A percentile compares a stretch with the other conserved stretches of the same genome.
Evolutionary conservation across 2,797 vertebrate species (phyloP).

Genomic region (Diglossa cyanea): DNA sequence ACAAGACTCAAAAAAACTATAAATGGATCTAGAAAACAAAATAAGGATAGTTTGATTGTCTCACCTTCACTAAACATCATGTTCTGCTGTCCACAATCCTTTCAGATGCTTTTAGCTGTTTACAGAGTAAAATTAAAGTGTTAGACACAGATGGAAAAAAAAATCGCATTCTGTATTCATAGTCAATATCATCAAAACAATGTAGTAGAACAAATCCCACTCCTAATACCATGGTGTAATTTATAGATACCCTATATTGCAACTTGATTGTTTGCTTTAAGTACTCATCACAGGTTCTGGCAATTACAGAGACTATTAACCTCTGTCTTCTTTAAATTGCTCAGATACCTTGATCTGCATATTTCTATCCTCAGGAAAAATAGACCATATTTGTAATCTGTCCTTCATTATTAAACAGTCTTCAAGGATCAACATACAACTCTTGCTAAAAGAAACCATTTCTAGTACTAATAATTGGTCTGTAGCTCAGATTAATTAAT

Average conservation of each 20-base stretch:
- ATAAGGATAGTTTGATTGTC: not conserved
- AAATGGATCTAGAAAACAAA: slow-evolving; percentile 23
- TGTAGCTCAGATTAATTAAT: not conserved
- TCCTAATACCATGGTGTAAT: not conserved
- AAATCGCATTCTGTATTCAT: not conserved
- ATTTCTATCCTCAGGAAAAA: not conserved
- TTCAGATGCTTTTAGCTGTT: not conserved
- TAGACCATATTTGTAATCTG: not conserved
- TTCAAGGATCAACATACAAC: not conserved
- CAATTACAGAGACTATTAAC: slow-evolving; percentile 39
- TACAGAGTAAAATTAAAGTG: not conserved
- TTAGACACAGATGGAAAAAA: not conserved
- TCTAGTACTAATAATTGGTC: not conserved
- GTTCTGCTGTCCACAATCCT: not conserved
- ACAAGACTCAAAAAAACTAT: not conserved
- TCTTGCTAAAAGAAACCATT: not conserved
- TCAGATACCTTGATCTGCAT: not conserved
- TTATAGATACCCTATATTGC: not conserved
- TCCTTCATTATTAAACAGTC: not conserved
- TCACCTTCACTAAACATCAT: slow-evolving; percentile 17
- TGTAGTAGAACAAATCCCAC: not conserved
- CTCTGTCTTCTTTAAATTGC: not conserved
- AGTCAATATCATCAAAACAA: slow-evolving; percentile 24
- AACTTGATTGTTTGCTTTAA: slow-evolving; percentile 15
- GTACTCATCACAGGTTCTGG: not conserved